Evolutionary conservation across 2,113 vertebrate species (phyloP).

Genomic region (Pterocles gutturalis): DNA sequence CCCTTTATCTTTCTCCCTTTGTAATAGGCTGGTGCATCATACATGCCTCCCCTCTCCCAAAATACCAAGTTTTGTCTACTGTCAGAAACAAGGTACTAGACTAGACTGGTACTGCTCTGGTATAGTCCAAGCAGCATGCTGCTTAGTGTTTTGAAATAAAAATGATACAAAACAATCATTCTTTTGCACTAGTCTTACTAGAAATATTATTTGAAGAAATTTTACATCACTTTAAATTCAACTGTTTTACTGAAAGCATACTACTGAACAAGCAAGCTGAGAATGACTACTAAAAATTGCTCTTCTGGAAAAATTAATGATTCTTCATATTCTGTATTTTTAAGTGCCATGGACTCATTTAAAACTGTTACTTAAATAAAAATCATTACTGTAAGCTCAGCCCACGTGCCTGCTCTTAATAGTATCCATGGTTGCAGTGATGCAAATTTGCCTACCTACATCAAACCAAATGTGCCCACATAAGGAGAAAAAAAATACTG

Average conservation of each 20-base stretch:
- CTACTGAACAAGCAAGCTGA: neutral
- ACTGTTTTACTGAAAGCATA: neutral
- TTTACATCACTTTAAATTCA: neutral
- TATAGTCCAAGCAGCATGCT: neutral
- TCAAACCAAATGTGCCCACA: slow-evolving; percentile 71
- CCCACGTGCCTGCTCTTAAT: slow-evolving; percentile 74
- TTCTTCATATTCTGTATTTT: slow-evolving; percentile 20
- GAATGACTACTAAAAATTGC: neutral
- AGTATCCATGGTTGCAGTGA: slow-evolving; percentile 84
- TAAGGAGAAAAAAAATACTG: slow-evolving; percentile 50
- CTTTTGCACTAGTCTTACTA: neutral
- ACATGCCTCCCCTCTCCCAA: neutral
- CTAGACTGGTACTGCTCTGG: neutral
- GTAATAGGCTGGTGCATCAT: neutral
- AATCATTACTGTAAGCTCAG: slow-evolving; percentile 66
- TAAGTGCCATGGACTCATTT: slow-evolving; percentile 54
- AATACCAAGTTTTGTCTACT: neutral
- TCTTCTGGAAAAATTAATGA: neutral
- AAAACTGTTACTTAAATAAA: slow-evolving; percentile 68
- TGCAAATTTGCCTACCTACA: slow-evolving; percentile 80
- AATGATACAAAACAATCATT: neutral
- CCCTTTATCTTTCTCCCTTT: neutral
- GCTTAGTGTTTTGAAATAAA: neutral
- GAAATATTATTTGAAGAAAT: neutral
- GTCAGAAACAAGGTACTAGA: neutral